Evolutionary conservation across 2,888 invertebrate genomes (phyloP).

Genomic region (Caenorhabditis becei): DNA sequence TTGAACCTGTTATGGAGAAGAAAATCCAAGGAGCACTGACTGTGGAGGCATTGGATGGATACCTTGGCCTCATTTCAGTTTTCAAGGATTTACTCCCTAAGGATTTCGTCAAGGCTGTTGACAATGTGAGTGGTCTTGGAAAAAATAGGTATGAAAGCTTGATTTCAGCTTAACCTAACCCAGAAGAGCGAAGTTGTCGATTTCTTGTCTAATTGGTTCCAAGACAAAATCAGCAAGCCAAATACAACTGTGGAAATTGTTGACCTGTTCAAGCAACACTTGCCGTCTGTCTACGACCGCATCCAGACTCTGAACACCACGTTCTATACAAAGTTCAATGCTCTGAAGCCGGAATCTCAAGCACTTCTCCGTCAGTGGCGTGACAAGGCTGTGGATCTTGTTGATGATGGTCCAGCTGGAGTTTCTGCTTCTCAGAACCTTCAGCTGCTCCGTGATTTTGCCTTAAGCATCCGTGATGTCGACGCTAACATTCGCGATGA

Average conservation of each 20-base stretch:
- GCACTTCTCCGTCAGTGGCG: conserved; percentile 62
- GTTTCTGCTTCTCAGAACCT: conserved; percentile 64
- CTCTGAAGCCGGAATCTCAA: conserved; percentile 66
- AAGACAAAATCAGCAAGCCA: conserved; percentile 61
- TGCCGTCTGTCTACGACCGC: conserved; percentile 65
- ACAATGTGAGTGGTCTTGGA: conserved; percentile 34
- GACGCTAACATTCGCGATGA: conserved; percentile 60
- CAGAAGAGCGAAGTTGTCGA: conserved; percentile 65
- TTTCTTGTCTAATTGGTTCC: conserved; percentile 67
- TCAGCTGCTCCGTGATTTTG: conserved; percentile 64
- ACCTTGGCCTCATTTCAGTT: conserved; percentile 62
- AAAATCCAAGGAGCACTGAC: conserved; percentile 51
- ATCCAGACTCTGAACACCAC: conserved; percentile 61
- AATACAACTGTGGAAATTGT: conserved; percentile 58
- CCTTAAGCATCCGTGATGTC: conserved; percentile 55
- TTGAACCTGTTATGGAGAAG: conserved; percentile 27
- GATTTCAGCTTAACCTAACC: conserved; percentile 61
- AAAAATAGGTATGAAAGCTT: background rate
- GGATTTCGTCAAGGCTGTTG: conserved; percentile 29
- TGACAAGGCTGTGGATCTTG: conserved; percentile 58
- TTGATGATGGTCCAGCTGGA: conserved; percentile 55
- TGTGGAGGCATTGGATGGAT: conserved; percentile 66
- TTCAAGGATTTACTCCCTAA: conserved; percentile 58
- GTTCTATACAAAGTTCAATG: conserved; percentile 66
- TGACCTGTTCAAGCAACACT: conserved; percentile 57